Evolutionary conservation across 2,888 invertebrate species (phyloP).

Genomic region (Gortyna flavago): DNA sequence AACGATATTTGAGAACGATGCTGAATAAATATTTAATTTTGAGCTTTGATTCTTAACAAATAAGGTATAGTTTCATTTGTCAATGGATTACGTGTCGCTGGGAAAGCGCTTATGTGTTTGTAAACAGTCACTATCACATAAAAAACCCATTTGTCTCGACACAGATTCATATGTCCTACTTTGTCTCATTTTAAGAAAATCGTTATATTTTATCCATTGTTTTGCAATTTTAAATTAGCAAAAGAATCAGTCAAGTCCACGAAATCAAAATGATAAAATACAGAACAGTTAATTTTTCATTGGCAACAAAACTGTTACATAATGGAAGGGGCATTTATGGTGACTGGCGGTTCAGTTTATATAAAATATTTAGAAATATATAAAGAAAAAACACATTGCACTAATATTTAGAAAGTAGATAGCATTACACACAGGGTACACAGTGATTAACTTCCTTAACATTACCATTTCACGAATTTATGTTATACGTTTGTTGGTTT

Average conservation of each 20-base stretch:
- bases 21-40: slow-evolving; percentile 72
- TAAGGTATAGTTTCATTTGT: slow-evolving; percentile 69
- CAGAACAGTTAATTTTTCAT: neutral
- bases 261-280: neutral
- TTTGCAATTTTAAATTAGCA: slow-evolving; percentile 13
- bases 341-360: slow-evolving; percentile 19
- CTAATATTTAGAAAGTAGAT: slow-evolving; percentile 9
- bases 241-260: neutral
- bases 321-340: neutral
- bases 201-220: slow-evolving; percentile 45
- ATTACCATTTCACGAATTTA: slow-evolving; percentile 37
- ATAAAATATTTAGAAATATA: neutral
- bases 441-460: slow-evolving; percentile 56
- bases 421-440: slow-evolving; percentile 25
- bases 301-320: neutral
- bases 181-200: slow-evolving; percentile 30
- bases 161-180: slow-evolving; percentile 43
- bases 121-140: slow-evolving; percentile 56
- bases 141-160: slow-evolving; percentile 47
- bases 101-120: slow-evolving; percentile 72
- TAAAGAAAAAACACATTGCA: slow-evolving; percentile 22
- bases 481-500: slow-evolving; percentile 37
- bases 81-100: slow-evolving; percentile 66
- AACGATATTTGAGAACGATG: slow-evolving; percentile 83
- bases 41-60: slow-evolving; percentile 55